Percentiles rank a stretch among this genome's conserved stretches.
Evolutionary conservation across 2,113 vertebrate species (phyloP).

Genomic region (Percopsis transmontana): DNA sequence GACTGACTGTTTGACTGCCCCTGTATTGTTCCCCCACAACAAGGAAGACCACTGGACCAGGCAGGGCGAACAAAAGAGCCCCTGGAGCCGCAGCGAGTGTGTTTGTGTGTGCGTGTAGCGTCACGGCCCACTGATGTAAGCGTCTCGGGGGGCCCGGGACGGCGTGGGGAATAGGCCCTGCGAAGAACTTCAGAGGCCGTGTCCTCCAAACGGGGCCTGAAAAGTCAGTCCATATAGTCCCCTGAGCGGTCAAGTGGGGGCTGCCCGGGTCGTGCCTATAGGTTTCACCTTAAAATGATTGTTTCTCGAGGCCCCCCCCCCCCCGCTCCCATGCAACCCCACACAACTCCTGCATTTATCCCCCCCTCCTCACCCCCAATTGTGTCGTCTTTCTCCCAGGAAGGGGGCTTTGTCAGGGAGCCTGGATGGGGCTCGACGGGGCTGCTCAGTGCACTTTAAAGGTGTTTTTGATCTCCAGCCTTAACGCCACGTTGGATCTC

Average conservation of each 20-base stretch:
- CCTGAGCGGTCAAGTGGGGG: slow-evolving; percentile 76
- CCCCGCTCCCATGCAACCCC: slow-evolving; percentile 21
- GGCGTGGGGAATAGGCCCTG: slow-evolving; percentile 27
- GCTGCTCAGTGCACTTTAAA: slow-evolving; percentile 46
- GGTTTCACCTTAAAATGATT: slow-evolving; percentile 39
- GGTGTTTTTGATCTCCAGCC: slow-evolving; percentile 60
- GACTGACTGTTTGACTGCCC: slow-evolving; percentile 69
- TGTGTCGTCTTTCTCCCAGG: slow-evolving; percentile 73
- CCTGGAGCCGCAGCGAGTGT: slow-evolving; percentile 40
- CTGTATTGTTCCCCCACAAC: slow-evolving; percentile 80
- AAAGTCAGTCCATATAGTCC: slow-evolving; percentile 79
- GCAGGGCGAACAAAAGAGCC: slow-evolving; percentile 58
- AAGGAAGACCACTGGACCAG: slow-evolving; percentile 73
- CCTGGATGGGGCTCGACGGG: slow-evolving; percentile 31
- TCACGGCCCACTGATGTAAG: slow-evolving; percentile 82
- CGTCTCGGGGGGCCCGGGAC: slow-evolving; percentile 63
- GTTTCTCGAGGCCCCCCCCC: slow-evolving; percentile 53
- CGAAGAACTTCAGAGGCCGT: slow-evolving; percentile 76
- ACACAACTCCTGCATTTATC: slow-evolving; percentile 54
- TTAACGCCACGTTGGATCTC: slow-evolving; percentile 68
- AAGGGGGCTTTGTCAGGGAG: slow-evolving; percentile 50
- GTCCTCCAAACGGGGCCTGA: slow-evolving; percentile 77
- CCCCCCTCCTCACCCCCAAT: slow-evolving; percentile 72
- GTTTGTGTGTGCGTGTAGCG: slow-evolving; percentile 71
- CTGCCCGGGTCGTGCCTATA: slow-evolving; percentile 70